A percentile compares a stretch with the other conserved stretches of the same genome.
Conservation (phyloP, 2,888 invertebrate species). For the Eupithecia centaureata region DNA sequence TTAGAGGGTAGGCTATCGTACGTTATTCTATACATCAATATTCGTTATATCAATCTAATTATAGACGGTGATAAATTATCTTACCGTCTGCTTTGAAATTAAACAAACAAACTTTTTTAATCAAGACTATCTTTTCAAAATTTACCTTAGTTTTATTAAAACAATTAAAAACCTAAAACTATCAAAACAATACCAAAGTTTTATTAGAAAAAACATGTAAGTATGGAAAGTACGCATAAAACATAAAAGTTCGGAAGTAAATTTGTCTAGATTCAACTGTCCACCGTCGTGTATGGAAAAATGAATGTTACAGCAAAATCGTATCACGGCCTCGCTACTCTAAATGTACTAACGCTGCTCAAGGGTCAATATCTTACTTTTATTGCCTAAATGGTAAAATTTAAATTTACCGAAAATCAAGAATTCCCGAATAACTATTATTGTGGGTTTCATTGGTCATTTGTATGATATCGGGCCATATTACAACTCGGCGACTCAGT, state of each 20-base stretch:
- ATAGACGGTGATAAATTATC: background rate
- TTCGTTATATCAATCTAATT: background rate
- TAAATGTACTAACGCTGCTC: slow-evolving; percentile 42
- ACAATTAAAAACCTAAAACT: too few relatives aligned
- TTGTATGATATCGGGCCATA: background rate
- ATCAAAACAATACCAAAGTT: too few relatives aligned
- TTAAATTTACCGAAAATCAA: too few relatives aligned
- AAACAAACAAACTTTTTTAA: background rate
- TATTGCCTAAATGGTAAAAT: too few relatives aligned
- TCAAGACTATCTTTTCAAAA: too few relatives aligned
- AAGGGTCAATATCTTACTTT: slow-evolving; percentile 40
- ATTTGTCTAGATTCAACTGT: slow-evolving; percentile 38
- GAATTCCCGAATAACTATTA: too few relatives aligned
- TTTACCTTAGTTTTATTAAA: too few relatives aligned
- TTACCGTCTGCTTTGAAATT: background rate
- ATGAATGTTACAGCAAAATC: slow-evolving; percentile 31
- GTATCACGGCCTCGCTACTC: slow-evolving; percentile 36
- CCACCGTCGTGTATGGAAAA: slow-evolving; percentile 24
- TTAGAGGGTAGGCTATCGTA: background rate
- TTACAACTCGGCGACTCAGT: background rate
- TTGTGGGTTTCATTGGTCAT: background rate
- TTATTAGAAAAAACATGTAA: too few relatives aligned
- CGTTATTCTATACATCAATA: background rate
- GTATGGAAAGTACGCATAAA: too few relatives aligned
- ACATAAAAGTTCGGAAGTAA: background rate